Evolutionary conservation across 2,888 invertebrate genomes (phyloP).

Genomic region (Drosophila paracracens): DNA sequence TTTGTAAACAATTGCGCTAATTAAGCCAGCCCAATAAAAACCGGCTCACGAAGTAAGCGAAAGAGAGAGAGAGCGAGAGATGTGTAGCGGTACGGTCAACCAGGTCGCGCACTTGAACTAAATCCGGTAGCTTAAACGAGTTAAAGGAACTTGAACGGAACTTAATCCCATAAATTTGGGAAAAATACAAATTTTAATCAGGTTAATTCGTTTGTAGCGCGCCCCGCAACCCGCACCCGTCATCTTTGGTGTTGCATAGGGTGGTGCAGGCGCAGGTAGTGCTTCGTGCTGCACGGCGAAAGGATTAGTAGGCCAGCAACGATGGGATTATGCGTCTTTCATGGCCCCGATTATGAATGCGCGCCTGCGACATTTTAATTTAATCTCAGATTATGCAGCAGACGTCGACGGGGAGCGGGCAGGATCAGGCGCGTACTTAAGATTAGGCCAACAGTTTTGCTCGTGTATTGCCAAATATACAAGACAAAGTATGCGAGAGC

Average conservation of each 20-base stretch:
- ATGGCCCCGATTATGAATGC: slow-evolving; percentile 68
- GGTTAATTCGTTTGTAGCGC: slow-evolving; percentile 77
- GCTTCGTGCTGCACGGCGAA: slow-evolving; percentile 30
- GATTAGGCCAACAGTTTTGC: slow-evolving; percentile 66
- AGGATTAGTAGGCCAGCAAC: slow-evolving; percentile 60
- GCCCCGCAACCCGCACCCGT: not conserved
- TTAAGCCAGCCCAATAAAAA: slow-evolving; percentile 81
- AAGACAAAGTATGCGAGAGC: slow-evolving; percentile 23
- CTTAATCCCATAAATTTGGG: slow-evolving; percentile 82
- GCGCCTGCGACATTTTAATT: slow-evolving; percentile 82
- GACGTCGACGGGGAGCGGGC: slow-evolving; percentile 52
- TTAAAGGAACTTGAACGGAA: slow-evolving; percentile 82
- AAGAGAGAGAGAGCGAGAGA: not conserved
- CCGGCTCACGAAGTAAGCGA: slow-evolving; percentile 55
- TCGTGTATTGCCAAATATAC: slow-evolving; percentile 78
- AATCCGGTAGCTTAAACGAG: slow-evolving; percentile 84
- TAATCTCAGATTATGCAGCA: slow-evolving; percentile 74
- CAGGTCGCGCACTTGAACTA: slow-evolving; percentile 65
- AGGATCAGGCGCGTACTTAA: slow-evolving; percentile 61
- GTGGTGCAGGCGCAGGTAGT: slow-evolving; percentile 47
- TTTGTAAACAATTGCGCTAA: slow-evolving; percentile 83
- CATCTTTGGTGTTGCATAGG: slow-evolving; percentile 49
- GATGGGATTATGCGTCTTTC: slow-evolving; percentile 51
- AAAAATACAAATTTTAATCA: slow-evolving; percentile 82
- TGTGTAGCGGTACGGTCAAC: not conserved